A percentile compares a stretch with the other conserved stretches of the same genome.
Evolutionary conservation across 2,888 invertebrate genomes (phyloP).

Genomic region (Lycophotia porphyrea): DNA sequence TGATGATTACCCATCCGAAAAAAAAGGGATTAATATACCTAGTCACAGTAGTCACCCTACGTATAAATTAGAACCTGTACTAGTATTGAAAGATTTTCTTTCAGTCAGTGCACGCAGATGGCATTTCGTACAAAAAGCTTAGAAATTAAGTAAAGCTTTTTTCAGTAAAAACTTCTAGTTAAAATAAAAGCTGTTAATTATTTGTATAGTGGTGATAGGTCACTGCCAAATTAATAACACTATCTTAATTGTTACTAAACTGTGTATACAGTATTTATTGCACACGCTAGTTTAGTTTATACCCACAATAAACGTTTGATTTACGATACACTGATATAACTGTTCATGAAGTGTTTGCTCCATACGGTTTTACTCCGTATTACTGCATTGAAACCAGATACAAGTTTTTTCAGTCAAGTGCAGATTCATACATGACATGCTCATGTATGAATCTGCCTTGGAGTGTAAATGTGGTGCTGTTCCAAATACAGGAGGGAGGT

Average conservation of each 20-base stretch:
- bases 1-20: too few relatives aligned
- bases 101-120: neutral
- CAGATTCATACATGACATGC: neutral
- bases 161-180: neutral
- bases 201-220: neutral
- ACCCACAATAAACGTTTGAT: constrained; percentile 25
- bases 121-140: neutral
- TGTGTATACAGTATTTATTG: constrained; percentile 16
- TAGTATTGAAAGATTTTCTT: too few relatives aligned
- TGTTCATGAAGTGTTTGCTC: constrained; percentile 8
- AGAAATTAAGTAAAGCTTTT: neutral
- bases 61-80: too few relatives aligned
- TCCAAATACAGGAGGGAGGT: too few relatives aligned
- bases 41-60: too few relatives aligned
- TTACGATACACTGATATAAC: constrained; percentile 34
- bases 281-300: constrained; percentile 33
- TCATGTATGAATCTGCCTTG: neutral
- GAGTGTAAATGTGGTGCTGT: neutral
- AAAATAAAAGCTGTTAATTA: neutral
- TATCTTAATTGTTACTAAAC: neutral
- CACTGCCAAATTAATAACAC: neutral
- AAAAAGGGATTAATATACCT: too few relatives aligned
- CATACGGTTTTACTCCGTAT: neutral
- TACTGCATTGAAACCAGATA: neutral
- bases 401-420: neutral